A percentile compares a stretch with the other conserved stretches of the same genome.
Evolutionary conservation across 2,113 vertebrate genomes (phyloP).

Genomic region (Nothobranchius furzeri): DNA sequence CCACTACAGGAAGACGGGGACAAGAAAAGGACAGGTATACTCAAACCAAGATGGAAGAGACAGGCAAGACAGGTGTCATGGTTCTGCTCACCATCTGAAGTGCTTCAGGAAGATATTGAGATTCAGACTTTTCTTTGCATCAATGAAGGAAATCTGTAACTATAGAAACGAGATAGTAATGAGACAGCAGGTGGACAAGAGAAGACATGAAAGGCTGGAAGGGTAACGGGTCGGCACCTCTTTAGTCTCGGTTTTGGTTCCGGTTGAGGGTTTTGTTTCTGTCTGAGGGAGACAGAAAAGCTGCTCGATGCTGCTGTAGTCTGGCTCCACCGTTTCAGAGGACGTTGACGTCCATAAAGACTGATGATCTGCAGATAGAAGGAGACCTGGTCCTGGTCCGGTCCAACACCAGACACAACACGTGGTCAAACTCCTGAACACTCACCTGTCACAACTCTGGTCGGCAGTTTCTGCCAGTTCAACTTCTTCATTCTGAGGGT

Average conservation of each 20-base stretch:
- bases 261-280: slow-evolving; percentile 80
- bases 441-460: slow-evolving; percentile 79
- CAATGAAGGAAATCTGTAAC: slow-evolving; percentile 90
- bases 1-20: no score
- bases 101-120: slow-evolving; percentile 97
- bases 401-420: background rate
- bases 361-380: slow-evolving; percentile 73
- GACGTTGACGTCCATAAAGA: slow-evolving; percentile 84
- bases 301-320: slow-evolving; percentile 89
- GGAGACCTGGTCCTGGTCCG: background rate
- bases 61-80: background rate
- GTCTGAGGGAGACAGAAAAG: slow-evolving; percentile 87
- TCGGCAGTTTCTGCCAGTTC: slow-evolving; percentile 92
- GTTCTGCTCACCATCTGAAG: slow-evolving; percentile 85
- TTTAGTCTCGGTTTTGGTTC: slow-evolving; percentile 81
- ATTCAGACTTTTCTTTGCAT: slow-evolving; percentile 91
- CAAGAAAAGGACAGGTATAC: background rate
- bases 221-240: slow-evolving; percentile 74
- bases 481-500: slow-evolving; percentile 91
- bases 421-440: background rate
- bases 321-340: slow-evolving; percentile 77
- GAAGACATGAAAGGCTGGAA: background rate
- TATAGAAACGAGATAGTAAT: background rate
- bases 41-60: background rate
- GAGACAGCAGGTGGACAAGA: background rate